Percentiles rank a stretch among this genome's conserved stretches.
Evolutionary conservation across 2,888 invertebrate genomes (phyloP).

Genomic region (Oxystoma pomonae): DNA sequence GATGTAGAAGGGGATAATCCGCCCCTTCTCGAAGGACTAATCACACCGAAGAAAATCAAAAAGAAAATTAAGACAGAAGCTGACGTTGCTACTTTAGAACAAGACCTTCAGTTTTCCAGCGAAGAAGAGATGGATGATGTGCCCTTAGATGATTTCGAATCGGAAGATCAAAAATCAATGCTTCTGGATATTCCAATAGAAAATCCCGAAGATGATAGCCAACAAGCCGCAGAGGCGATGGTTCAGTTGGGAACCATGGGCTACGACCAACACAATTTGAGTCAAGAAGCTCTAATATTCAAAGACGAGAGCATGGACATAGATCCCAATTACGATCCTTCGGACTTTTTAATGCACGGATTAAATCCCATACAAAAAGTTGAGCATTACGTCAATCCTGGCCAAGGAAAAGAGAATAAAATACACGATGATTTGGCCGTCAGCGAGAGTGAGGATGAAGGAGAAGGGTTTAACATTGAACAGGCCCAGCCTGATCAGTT

Average conservation of each 20-base stretch:
- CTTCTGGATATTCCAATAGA: constrained; percentile 45
- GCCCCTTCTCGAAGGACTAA: constrained; percentile 37
- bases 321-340: constrained; percentile 82
- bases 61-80: constrained; percentile 45
- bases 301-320: constrained; percentile 64
- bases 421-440: constrained; percentile 73
- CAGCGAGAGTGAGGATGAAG: constrained; percentile 72
- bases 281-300: constrained; percentile 31
- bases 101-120: constrained; percentile 63
- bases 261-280: constrained; percentile 52
- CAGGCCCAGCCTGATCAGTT: constrained; percentile 14
- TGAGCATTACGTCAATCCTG: constrained; percentile 20
- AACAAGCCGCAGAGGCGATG: constrained; percentile 74
- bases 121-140: constrained; percentile 66
- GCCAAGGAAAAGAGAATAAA: constrained; percentile 49
- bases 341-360: constrained; percentile 69
- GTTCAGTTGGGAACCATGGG: constrained; percentile 67
- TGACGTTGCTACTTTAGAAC: constrained; percentile 46
- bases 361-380: constrained; percentile 34
- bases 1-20: constrained; percentile 58
- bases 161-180: constrained; percentile 42
- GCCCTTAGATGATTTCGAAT: constrained; percentile 53
- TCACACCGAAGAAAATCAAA: constrained; percentile 39
- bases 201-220: constrained; percentile 46
- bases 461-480: constrained; percentile 15